Evolutionary conservation across 2,113 vertebrate species (phyloP).

Genomic region (Chamaea fasciata): DNA sequence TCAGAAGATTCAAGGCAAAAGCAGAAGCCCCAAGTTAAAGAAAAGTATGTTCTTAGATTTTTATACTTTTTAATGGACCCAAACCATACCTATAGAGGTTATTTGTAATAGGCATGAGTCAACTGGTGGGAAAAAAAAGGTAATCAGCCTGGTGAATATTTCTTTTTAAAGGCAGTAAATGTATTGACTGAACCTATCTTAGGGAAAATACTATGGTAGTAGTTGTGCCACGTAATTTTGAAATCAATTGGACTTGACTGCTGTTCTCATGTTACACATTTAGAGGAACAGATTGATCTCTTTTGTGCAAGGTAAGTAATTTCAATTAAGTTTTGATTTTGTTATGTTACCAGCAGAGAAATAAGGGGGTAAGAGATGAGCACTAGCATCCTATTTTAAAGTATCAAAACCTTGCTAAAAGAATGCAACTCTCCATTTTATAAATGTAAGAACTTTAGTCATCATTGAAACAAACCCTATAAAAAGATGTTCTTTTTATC

Average conservation of each 20-base stretch:
- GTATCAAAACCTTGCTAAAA: not conserved
- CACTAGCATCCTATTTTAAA: not conserved
- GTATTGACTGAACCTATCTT: slow-evolving; percentile 42
- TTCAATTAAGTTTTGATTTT: slow-evolving; percentile 66
- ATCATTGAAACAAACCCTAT: not conserved
- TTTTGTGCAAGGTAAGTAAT: slow-evolving; percentile 63
- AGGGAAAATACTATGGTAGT: slow-evolving; percentile 26
- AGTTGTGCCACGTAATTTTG: slow-evolving; percentile 48
- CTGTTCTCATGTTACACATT: slow-evolving; percentile 63
- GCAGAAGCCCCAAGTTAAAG: not conserved
- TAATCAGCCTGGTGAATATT: slow-evolving; percentile 19
- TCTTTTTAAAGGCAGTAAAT: slow-evolving; percentile 31
- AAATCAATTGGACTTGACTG: slow-evolving; percentile 67
- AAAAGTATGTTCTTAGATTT: not conserved
- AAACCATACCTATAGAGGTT: not conserved
- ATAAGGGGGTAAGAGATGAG: not conserved
- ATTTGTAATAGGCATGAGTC: slow-evolving; percentile 18
- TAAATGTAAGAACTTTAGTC: not conserved
- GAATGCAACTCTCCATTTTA: not conserved
- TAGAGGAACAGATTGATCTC: slow-evolving; percentile 72
- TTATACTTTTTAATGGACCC: not conserved
- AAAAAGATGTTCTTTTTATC: not conserved
- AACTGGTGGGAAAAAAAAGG: not conserved
- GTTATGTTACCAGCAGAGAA: slow-evolving; percentile 46
- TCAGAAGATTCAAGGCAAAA: slow-evolving; percentile 24